A percentile compares a stretch with the other conserved stretches of the same genome.
These are phyloP conservation scores for Crambe crambe DNA, from an alignment of 37 sponge, comb jelly and placozoan genomes.

Conservation along the genomic window DNA sequence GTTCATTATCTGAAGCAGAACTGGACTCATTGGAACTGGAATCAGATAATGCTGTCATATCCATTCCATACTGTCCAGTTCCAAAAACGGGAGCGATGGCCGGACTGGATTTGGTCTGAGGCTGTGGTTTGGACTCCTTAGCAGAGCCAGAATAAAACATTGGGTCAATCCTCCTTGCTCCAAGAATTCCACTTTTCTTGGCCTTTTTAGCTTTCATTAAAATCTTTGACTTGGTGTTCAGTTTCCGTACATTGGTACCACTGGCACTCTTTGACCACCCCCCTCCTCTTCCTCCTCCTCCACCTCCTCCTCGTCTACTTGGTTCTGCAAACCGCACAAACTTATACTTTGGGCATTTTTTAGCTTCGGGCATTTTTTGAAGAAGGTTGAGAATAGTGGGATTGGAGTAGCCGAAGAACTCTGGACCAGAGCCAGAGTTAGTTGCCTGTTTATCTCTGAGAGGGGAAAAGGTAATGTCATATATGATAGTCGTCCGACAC, in stretches of 20 bases:
- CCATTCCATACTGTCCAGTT: slow-evolving; percentile 36
- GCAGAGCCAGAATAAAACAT: background rate
- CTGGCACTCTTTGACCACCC: slow-evolving; percentile 10
- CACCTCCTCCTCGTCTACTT: background rate
- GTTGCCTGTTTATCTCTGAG: slow-evolving; percentile 83
- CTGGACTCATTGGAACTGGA: slow-evolving; percentile 51
- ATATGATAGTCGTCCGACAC: background rate
- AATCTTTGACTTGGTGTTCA: background rate
- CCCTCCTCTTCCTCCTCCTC: background rate
- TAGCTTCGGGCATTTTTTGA: slow-evolving; percentile 66
- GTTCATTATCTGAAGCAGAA: slow-evolving; percentile 38
- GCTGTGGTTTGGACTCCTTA: background rate
- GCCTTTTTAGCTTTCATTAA: slow-evolving; percentile 5
- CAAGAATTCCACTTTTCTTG: background rate
- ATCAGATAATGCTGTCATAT: background rate
- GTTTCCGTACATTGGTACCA: background rate
- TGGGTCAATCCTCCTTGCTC: background rate
- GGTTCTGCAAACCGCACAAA: slow-evolving; percentile 64
- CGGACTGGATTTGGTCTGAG: background rate
- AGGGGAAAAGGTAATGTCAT: background rate
- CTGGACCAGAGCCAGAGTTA: slow-evolving; percentile 92
- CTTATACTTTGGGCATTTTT: slow-evolving; percentile 79
- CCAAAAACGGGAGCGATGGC: slow-evolving; percentile 52
- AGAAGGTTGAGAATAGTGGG: slow-evolving; percentile 86
- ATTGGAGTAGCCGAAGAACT: slow-evolving; percentile 91